Conservation (phyloP, 2,113 vertebrate genomes). For the Prietella phreatophila region DNA sequence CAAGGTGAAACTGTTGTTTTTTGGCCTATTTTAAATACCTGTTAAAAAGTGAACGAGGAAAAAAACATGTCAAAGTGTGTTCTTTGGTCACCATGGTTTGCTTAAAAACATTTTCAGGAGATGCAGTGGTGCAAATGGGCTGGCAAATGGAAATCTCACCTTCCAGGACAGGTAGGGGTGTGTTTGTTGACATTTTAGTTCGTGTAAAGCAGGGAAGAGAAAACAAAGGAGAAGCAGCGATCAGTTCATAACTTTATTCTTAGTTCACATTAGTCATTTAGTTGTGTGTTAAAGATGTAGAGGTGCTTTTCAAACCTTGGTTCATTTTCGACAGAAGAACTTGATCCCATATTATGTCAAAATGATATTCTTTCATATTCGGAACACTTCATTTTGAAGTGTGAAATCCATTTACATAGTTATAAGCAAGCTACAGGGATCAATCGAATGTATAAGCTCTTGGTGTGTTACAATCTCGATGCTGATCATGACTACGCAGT, state of each 20-base stretch:
- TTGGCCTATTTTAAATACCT: neutral
- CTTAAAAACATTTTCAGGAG: constrained; percentile 74
- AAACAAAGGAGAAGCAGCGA: constrained; percentile 15
- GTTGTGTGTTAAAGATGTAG: neutral
- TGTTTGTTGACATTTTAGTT: constrained; percentile 49
- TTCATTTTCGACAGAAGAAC: neutral
- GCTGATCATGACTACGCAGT: constrained; percentile 72
- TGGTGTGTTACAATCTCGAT: neutral
- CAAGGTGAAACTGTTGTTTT: neutral
- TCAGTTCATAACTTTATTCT: neutral
- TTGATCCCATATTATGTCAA: neutral
- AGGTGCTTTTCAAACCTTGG: neutral
- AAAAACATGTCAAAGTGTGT: constrained; percentile 9
- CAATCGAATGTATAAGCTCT: neutral
- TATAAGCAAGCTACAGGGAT: neutral
- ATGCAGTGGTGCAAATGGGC: constrained; percentile 73
- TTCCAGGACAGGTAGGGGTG: constrained; percentile 70
- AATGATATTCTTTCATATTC: neutral
- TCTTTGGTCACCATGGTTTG: constrained; percentile 27
- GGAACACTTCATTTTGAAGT: neutral
- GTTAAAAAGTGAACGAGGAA: neutral
- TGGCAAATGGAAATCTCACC: constrained; percentile 64
- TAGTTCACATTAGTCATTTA: neutral
- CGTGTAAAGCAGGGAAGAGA: constrained; percentile 38
- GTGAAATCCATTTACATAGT: neutral